Evolutionary conservation across 2,113 vertebrate genomes (phyloP).

Genomic region (Gorilla gorilla): DNA sequence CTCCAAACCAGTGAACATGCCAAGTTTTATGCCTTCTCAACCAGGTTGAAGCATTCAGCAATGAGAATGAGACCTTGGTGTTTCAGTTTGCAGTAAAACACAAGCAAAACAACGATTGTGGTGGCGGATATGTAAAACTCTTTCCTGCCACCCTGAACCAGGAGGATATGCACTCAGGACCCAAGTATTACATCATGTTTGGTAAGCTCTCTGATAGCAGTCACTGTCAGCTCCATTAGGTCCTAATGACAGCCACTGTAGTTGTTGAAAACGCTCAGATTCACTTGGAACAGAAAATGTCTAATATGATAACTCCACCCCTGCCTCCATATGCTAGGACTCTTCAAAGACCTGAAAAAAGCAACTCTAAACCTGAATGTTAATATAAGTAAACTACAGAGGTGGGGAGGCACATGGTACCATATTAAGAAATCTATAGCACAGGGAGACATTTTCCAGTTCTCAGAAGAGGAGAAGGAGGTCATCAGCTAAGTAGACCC

Average conservation of each 20-base stretch:
- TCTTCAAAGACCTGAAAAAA: conserved; percentile 43
- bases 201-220: conserved; percentile 78
- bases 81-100: conserved; percentile 90
- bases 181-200: conserved; percentile 89
- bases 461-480: background rate
- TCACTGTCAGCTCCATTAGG: background rate
- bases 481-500: background rate
- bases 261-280: conserved; percentile 1
- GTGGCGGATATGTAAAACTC: conserved; percentile 87
- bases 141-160: conserved; percentile 88
- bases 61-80: conserved; percentile 85
- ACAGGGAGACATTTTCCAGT: background rate
- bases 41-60: conserved; percentile 87
- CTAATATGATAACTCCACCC: background rate
- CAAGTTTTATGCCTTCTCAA: conserved; percentile 86
- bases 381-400: conserved; percentile 34
- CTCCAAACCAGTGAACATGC: conserved; percentile 89
- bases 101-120: conserved; percentile 89
- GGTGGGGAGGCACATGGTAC: background rate
- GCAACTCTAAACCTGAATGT: background rate
- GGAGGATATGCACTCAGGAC: conserved; percentile 87
- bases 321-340: background rate
- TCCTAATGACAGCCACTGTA: background rate
- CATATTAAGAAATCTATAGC: background rate
- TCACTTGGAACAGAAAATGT: background rate